Evolutionary conservation across 2,797 vertebrate species (phyloP).

Genomic region (Neosalanx taihuensis): DNA sequence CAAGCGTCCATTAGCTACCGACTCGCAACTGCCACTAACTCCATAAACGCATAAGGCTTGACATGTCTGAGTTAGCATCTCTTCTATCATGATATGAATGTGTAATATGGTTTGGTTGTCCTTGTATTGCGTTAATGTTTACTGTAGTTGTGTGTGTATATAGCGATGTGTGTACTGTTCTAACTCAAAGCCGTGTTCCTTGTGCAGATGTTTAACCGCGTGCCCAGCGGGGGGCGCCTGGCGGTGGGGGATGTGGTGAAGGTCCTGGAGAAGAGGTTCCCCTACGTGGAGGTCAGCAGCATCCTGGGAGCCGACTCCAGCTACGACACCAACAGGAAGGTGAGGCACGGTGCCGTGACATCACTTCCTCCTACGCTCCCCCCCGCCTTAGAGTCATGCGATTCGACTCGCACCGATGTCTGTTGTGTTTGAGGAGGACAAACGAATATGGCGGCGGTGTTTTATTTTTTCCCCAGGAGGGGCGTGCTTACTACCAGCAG

Average conservation of each 20-base stretch:
- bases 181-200: no score
- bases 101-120: no score
- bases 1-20: no score
- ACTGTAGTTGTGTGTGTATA: no score
- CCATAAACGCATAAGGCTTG: no score
- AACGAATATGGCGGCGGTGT: no score
- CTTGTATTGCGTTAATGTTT: no score
- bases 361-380: background rate
- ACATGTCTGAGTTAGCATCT: no score
- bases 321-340: slow-evolving; percentile 93
- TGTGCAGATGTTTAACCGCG: slow-evolving; percentile 85
- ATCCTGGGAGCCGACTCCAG: slow-evolving; percentile 87
- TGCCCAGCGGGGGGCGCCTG: slow-evolving; percentile 79
- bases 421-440: no score
- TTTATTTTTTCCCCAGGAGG: slow-evolving; percentile 71
- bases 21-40: no score
- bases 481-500: slow-evolving; percentile 86
- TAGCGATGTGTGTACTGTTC: no score
- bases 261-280: slow-evolving; percentile 89
- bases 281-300: slow-evolving; percentile 89
- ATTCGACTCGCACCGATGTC: background rate
- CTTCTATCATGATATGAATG: no score
- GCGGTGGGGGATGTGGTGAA: slow-evolving; percentile 87
- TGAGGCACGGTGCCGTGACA: slow-evolving; percentile 51
- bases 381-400: background rate